Evolutionary conservation across 2,113 vertebrate species (phyloP), one percentile per base, ranked within the genome.

Genomic region (Rhinopomastus cyanomelas): DNA sequence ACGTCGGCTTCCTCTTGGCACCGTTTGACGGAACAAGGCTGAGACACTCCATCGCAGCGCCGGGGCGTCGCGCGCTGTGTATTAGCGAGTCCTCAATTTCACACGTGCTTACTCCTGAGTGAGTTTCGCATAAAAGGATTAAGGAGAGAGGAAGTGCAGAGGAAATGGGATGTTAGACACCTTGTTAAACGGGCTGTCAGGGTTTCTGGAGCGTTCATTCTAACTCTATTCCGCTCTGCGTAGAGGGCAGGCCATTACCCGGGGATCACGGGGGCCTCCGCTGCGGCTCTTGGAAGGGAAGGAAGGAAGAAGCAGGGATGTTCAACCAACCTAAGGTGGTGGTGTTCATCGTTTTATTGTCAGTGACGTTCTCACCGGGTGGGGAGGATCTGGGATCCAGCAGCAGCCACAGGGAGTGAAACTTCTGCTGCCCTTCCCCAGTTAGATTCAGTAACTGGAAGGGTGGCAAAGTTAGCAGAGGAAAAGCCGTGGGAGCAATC

Each of bases 81-180:
- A 98, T 98, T 98, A 97, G 97, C 98, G 98, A 98, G 98, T 98
- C 98, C 98, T 98, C 98, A 99, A 98, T 99, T 99, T 99, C 99
- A 99, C 98, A 99, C 98, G 98, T 98, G 98, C 98, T 99, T 99
- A 99, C 98, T 99, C 98, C 98, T 98, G 98, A 98, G 98, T 98
- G 98, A 98, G 98, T 98, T 98, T 98, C 98, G 97, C 98, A 98
- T 98, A 98, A 99, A 99, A 98, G 98, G 98, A 99, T 99, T 99
- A 99, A 98, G 97, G 97, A 93, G 95, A 98, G 97, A 98, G 98
- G 98, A 98, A 98, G 98, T 98, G 96, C 97, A 97, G 97, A 98
- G 98, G 98, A 98, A 98, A 98, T 98, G 98, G 98, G 97, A 98
- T 98, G 98, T 98, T 98, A 98, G 98, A 98, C 98, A 98, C 98